Evolutionary conservation across 2,797 vertebrate species (phyloP).

Genomic region (Anguilla megastoma): DNA sequence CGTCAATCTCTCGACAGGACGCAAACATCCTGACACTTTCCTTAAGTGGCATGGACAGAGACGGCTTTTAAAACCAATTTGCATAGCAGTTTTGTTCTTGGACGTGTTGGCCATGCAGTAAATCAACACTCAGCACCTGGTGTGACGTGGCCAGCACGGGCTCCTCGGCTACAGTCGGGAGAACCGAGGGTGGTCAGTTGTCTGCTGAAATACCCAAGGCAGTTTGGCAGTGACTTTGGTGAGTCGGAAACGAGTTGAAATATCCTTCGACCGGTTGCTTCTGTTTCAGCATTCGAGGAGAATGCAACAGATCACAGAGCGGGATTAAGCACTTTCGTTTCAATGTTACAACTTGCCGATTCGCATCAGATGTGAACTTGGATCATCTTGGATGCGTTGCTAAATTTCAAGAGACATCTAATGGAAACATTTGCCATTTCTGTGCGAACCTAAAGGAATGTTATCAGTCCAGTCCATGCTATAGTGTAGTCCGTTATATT

Average conservation of each 20-base stretch:
- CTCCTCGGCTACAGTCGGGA: not conserved
- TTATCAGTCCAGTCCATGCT: not conserved
- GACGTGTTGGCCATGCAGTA: not conserved
- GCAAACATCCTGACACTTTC: not conserved
- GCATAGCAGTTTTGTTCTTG: constrained; percentile 3
- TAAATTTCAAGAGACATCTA: not conserved
- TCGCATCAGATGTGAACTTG: not conserved
- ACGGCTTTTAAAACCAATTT: constrained; percentile 6
- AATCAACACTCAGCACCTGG: not conserved
- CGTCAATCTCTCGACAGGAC: not conserved
- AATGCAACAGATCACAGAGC: not conserved
- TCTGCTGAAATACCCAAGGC: constrained; percentile 1
- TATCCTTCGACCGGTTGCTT: not conserved
- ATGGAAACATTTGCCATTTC: not conserved
- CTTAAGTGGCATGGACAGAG: not conserved
- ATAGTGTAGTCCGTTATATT: not conserved
- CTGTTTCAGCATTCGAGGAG: not conserved
- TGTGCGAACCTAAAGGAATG: constrained; percentile 6
- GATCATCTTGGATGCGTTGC: not conserved
- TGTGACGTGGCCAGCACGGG: not conserved
- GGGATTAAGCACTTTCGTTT: not conserved
- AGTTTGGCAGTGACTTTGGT: constrained; percentile 21
- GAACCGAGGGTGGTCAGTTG: not conserved
- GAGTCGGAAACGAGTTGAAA: not conserved
- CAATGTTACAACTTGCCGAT: not conserved